Percentiles rank a stretch among this genome's conserved stretches.
phyloP scores from a whole-genome alignment of 2,888 invertebrate genomes.

The Timandra comae region DNA sequence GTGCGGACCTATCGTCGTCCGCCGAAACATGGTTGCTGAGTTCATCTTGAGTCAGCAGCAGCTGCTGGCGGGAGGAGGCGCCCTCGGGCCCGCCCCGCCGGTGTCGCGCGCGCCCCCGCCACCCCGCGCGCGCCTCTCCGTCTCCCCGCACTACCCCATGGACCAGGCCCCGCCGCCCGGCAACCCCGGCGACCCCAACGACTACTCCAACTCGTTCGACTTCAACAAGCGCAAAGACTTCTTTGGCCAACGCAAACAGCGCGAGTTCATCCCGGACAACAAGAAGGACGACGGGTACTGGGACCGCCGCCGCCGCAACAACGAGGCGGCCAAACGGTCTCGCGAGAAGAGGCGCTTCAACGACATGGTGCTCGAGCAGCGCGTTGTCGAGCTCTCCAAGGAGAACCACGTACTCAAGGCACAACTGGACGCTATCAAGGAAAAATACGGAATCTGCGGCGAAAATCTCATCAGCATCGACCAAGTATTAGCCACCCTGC shows the following conservation, averaged over 20 bases:
- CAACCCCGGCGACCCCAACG: constrained; percentile 42
- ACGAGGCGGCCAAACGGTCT: constrained; percentile 97
- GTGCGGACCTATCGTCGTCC: constrained; percentile 70
- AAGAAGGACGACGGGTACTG: constrained; percentile 98
- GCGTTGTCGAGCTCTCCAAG: constrained; percentile 94
- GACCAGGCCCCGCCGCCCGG: constrained; percentile 58
- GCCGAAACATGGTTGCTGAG: constrained; percentile 92
- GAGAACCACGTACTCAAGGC: constrained; percentile 96
- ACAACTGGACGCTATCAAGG: constrained; percentile 93
- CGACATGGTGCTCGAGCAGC: constrained; percentile 96
- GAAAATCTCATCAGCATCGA: constrained; percentile 92
- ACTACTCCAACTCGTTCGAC: constrained; percentile 74
- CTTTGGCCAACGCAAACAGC: constrained; percentile 93
- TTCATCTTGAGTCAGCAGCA: constrained; percentile 86
- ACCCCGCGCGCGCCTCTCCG: constrained; percentile 55
- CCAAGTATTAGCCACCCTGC: constrained; percentile 90
- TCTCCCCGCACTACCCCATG: constrained; percentile 66
- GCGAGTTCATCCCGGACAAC: constrained; percentile 97
- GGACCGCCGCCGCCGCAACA: constrained; percentile 96
- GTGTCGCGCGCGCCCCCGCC: constrained; percentile 53
- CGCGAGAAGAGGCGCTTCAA: constrained; percentile 97
- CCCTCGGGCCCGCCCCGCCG: constrained; percentile 55
- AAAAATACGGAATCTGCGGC: constrained; percentile 93
- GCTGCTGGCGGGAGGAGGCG: constrained; percentile 57
- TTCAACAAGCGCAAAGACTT: constrained; percentile 87